Base-by-base conservation (phyloP, 2,888 invertebrate genomes). In the Cerastis leucographa region DNA sequence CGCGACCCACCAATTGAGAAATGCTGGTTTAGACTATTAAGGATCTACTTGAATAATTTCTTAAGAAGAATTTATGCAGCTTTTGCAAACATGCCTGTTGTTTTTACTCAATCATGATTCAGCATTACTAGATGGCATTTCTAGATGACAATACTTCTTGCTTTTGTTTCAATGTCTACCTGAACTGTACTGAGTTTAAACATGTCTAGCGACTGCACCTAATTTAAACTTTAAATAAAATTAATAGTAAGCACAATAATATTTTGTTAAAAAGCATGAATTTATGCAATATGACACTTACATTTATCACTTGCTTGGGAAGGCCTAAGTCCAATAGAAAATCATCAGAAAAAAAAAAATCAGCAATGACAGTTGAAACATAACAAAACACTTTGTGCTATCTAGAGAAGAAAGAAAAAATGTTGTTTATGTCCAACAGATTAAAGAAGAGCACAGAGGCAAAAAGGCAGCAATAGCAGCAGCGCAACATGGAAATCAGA, bases 391-490 rank as follows among this genome's bases (percentile, higher is more conserved):
- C 17, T 44, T 22, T 19, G 12, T 14, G 8, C 22, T n/a, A 25
- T 11, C 17, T 25, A 14, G 1, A 51, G 7, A 14, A 46, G 8
- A 81, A 49, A 71, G 46, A 61, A 14, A 35, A 17, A 14, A 1
- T 51, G 0, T 64, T 68, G n/a, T 79, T 14, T 72, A 62, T 75
- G 70, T 25, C 66, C 46, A 49, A 81, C 71, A 88, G 88, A 51
- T 40, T 71, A 83, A 92, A 85, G 94, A 94, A 89, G 93, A 93
- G 67, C 89, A 88, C 49, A 92, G 93, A 89, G 96, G 96, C 29
- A 96, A 96, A 85, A 96, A 94, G 82, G 96, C 96, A 46, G 96
- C 96, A 19, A 95, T 96, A 87, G 96, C 96, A 76, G 95, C 96
- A 54, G 96, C 93, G 29, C 88, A 95, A 74, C 92, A 92, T 46